Percentiles rank a stretch among this genome's conserved stretches.
Conservation (phyloP, 1,140 invertebrate species). For the Cydia amplana region DNA sequence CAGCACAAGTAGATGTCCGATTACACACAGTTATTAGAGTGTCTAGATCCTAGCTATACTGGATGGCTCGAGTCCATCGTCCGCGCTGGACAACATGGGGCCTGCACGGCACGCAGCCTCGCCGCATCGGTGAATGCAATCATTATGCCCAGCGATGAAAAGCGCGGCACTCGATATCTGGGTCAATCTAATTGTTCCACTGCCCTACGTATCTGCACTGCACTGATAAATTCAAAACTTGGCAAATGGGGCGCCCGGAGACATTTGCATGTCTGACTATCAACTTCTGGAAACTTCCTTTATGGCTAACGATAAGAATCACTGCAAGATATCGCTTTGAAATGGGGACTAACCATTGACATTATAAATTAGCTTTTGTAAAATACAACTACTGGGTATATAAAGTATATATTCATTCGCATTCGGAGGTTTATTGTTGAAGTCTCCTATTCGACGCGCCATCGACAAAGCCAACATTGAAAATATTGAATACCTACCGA, state of each 20-base stretch:
- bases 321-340: constrained; percentile 3
- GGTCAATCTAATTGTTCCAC: constrained; percentile 46
- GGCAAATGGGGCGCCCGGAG: not conserved
- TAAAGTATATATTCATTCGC: too few relatives aligned
- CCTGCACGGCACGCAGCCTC: constrained; percentile 18
- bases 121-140: constrained; percentile 47
- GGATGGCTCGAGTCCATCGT: not conserved
- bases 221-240: constrained; percentile 18
- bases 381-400: too few relatives aligned
- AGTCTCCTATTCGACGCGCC: too few relatives aligned
- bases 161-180: constrained; percentile 49
- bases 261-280: constrained; percentile 7
- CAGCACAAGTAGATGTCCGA: not conserved
- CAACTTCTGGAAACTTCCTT: not conserved
- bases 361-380: not conserved
- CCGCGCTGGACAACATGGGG: not conserved
- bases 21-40: not conserved
- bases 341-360: not conserved
- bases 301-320: not conserved
- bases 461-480: not conserved
- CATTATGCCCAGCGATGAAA: constrained; percentile 56
- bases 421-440: too few relatives aligned
- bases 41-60: not conserved
- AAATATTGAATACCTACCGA: too few relatives aligned
- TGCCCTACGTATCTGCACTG: constrained; percentile 24